Conservation (phyloP, 1,140 invertebrate genomes). For the Drosophila bocki region DNA sequence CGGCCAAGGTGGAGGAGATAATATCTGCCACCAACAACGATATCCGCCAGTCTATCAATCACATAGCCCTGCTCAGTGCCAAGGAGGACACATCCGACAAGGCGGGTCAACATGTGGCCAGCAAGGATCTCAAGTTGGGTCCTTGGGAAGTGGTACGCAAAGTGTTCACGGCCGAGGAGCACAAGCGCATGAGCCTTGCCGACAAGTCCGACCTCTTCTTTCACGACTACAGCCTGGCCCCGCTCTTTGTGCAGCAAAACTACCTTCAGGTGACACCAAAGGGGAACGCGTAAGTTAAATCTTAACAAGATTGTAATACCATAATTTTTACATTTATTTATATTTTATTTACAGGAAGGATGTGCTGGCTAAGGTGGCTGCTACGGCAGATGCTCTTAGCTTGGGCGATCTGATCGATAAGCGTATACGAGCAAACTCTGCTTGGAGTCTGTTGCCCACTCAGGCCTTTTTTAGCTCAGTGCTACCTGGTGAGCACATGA, state of each 20-base stretch:
- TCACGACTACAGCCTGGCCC: constrained; percentile 97
- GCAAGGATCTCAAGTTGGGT: constrained; percentile 95
- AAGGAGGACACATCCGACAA: constrained; percentile 14
- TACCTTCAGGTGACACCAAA: constrained; percentile 92
- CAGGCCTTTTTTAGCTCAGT: constrained; percentile 97
- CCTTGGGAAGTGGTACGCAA: constrained; percentile 97
- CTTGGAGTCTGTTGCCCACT: constrained; percentile 96
- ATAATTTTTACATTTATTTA: too few relatives aligned
- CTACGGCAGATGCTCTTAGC: constrained; percentile 93
- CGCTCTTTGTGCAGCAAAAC: constrained; percentile 99
- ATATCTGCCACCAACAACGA: constrained; percentile 96
- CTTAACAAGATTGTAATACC: neutral
- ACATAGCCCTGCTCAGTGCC: constrained; percentile 92
- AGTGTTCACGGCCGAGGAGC: constrained; percentile 94
- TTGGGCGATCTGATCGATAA: constrained; percentile 94
- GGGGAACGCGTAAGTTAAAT: constrained; percentile 87
- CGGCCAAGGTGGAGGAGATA: constrained; percentile 92
- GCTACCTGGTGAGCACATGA: constrained; percentile 94
- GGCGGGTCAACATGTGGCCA: constrained; percentile 72
- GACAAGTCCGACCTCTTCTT: constrained; percentile 98
- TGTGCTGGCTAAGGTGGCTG: constrained; percentile 89
- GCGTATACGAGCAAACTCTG: constrained; percentile 90
- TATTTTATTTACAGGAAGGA: constrained; percentile 84
- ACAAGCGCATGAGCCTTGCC: constrained; percentile 92
- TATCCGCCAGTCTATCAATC: constrained; percentile 96